These are phyloP conservation scores for Drosophila lacteicornis DNA, from an alignment of 1,140 invertebrate species.

Conservation along the genomic window DNA sequence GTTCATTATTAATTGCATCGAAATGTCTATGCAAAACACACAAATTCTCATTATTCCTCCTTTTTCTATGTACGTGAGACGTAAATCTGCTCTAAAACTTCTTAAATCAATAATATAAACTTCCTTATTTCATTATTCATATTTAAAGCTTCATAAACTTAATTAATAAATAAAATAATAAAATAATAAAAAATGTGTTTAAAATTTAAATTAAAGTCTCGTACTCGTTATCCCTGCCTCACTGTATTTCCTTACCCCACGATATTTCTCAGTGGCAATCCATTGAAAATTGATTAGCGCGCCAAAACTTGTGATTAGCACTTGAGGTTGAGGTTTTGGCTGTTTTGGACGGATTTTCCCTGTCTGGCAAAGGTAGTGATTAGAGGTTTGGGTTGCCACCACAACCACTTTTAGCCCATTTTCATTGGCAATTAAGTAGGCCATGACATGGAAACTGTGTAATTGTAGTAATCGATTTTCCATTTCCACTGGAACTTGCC, in stretches of 20 bases:
- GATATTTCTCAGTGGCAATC: slow-evolving; percentile 1
- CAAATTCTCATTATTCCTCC: no score
- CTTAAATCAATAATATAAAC: not conserved
- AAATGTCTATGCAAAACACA: no score
- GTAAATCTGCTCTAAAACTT: not conserved
- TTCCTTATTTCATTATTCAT: not conserved
- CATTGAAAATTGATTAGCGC: slow-evolving; percentile 25
- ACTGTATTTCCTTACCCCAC: slow-evolving; percentile 26
- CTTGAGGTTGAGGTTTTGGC: slow-evolving; percentile 14
- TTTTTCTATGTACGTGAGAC: no score
- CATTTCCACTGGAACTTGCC: slow-evolving; percentile 29
- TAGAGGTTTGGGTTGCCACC: slow-evolving; percentile 10
- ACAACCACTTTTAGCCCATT: slow-evolving; percentile 3
- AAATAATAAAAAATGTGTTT: no score
- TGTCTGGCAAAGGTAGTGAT: slow-evolving; percentile 27
- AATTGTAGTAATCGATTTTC: slow-evolving; percentile 72
- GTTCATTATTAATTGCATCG: no score
- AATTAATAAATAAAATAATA: no score
- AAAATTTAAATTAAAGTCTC: not conserved
- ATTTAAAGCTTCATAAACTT: not conserved
- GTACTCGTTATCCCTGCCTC: not conserved
- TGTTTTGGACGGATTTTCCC: slow-evolving; percentile 16
- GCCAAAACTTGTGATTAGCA: slow-evolving; percentile 26
- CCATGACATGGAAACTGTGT: slow-evolving; percentile 54
- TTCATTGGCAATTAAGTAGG: slow-evolving; percentile 62